Conservation (phyloP, 2,797 vertebrate species). For the Pseudotriccus pelzelni region DNA sequence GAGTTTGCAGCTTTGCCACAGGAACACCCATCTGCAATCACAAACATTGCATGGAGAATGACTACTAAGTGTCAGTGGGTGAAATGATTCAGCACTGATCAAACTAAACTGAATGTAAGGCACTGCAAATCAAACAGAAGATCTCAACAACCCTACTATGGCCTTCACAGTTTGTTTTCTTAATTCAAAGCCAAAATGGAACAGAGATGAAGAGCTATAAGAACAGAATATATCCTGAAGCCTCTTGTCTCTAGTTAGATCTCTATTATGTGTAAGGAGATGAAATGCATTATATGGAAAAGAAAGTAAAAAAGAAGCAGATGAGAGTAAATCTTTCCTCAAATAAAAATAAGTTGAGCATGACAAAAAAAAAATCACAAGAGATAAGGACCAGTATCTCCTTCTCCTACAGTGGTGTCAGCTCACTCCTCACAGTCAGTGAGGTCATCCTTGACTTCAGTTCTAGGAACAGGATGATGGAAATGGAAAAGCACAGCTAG, state of each 20-base stretch:
- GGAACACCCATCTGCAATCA: neutral
- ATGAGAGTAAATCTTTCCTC: neutral
- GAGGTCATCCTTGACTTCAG: slow-evolving; percentile 59
- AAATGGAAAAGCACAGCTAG: slow-evolving; percentile 27
- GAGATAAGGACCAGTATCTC: neutral
- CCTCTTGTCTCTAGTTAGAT: neutral
- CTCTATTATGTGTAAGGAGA: neutral
- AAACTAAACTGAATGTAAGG: neutral
- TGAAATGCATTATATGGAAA: neutral
- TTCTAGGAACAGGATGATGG: slow-evolving; percentile 39
- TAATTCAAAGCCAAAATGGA: neutral
- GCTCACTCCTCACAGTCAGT: slow-evolving; percentile 6
- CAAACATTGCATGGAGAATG: neutral
- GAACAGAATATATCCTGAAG: neutral
- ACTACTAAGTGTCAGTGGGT: neutral
- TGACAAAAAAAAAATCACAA: neutral
- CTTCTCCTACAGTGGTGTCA: neutral
- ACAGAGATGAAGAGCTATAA: neutral
- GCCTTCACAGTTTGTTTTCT: neutral
- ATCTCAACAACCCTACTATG: neutral
- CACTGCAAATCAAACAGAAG: neutral
- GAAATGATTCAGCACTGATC: neutral
- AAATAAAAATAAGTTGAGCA: neutral
- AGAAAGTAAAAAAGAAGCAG: neutral
- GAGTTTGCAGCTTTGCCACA: neutral